Evolutionary conservation across 2,888 invertebrate species (phyloP).

Genomic region (Salpingus planirostris): DNA sequence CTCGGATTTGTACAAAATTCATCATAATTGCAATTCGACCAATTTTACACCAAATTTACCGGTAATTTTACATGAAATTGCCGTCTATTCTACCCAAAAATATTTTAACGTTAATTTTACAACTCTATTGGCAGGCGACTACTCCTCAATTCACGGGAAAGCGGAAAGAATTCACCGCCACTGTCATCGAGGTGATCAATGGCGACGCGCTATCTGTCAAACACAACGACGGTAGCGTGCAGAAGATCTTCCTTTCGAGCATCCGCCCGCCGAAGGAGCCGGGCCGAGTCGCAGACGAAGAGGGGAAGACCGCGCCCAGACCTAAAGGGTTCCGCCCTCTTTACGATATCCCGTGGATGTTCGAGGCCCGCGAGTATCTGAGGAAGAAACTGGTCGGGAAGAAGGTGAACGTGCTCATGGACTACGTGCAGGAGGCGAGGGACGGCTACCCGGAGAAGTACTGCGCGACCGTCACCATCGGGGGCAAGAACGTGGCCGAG

Average conservation of each 20-base stretch:
- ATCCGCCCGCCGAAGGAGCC: slow-evolving; percentile 78
- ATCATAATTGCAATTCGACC: too few species aligned
- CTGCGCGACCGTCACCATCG: slow-evolving; percentile 85
- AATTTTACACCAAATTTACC: too few species aligned
- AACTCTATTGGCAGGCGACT: slow-evolving; percentile 73
- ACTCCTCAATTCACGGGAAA: slow-evolving; percentile 64
- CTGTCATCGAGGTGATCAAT: slow-evolving; percentile 84
- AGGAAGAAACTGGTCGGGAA: slow-evolving; percentile 94
- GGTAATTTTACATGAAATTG: too few species aligned
- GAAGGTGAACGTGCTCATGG: slow-evolving; percentile 83
- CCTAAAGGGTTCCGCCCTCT: slow-evolving; percentile 78
- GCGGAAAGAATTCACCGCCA: slow-evolving; percentile 73
- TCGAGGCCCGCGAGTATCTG: slow-evolving; percentile 94
- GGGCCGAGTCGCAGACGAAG: slow-evolving; percentile 50
- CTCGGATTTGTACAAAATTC: too few species aligned
- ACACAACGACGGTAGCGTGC: slow-evolving; percentile 62
- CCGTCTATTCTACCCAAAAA: too few species aligned
- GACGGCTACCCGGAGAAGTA: slow-evolving; percentile 91
- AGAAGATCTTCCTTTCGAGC: slow-evolving; percentile 93
- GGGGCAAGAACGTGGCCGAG: slow-evolving; percentile 86
- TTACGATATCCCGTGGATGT: slow-evolving; percentile 98
- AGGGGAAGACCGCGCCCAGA: slow-evolving; percentile 57
- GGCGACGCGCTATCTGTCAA: slow-evolving; percentile 90
- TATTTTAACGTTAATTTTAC: too few species aligned
- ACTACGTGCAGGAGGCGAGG: slow-evolving; percentile 93